Percentiles rank a stretch among this genome's conserved stretches.
Evolutionary conservation across 2,888 invertebrate species (phyloP).

Genomic region (Heliconius ismenius): DNA sequence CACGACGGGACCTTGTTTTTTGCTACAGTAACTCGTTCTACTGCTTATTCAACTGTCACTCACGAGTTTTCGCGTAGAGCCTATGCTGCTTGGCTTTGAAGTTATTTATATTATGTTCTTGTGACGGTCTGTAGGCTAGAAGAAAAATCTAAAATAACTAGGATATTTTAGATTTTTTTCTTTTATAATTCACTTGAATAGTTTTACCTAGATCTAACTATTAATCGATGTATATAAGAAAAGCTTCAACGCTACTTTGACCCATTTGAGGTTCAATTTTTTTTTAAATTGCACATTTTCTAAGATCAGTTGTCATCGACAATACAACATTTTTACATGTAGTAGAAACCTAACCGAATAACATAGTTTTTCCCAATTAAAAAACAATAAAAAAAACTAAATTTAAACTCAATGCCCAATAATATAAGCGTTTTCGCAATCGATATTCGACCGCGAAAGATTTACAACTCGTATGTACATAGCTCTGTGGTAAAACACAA

Average conservation of each 20-base stretch:
- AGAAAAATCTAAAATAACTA: too few species aligned
- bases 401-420: slow-evolving; percentile 47
- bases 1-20: slow-evolving; percentile 37
- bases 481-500: slow-evolving; percentile 65
- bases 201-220: not conserved
- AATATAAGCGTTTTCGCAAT: slow-evolving; percentile 69
- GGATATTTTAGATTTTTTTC: not conserved
- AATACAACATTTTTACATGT: too few species aligned
- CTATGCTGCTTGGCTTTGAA: slow-evolving; percentile 22
- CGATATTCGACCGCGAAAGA: slow-evolving; percentile 68
- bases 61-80: slow-evolving; percentile 41
- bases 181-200: not conserved
- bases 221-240: not conserved
- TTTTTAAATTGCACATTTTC: not conserved
- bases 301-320: not conserved
- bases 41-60: slow-evolving; percentile 54
- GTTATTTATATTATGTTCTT: slow-evolving; percentile 17
- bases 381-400: slow-evolving; percentile 24
- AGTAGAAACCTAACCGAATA: too few species aligned
- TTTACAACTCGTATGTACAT: slow-evolving; percentile 63
- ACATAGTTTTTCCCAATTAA: too few species aligned
- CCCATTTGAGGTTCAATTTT: not conserved
- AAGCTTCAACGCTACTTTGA: not conserved
- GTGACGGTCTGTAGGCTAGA: not conserved
- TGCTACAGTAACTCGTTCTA: slow-evolving; percentile 27